Conservation (phyloP, 2,113 vertebrate genomes). For the Fulmarus glacialis region DNA sequence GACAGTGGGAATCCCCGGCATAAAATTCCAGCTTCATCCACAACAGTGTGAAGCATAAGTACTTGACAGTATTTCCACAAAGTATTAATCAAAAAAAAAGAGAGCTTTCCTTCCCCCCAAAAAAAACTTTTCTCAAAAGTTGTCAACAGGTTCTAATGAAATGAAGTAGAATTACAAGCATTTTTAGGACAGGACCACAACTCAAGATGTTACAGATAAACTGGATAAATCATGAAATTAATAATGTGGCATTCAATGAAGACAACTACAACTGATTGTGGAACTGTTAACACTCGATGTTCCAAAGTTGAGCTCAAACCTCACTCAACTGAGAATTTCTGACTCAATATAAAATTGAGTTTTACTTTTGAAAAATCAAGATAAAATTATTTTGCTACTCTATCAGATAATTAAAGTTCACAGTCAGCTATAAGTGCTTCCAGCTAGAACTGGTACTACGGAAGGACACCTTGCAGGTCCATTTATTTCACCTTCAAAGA, state of each 20-base stretch:
- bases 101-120: rapidly evolving
- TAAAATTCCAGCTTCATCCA: background rate
- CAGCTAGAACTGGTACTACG: background rate
- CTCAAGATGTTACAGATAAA: background rate
- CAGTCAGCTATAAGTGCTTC: background rate
- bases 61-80: background rate
- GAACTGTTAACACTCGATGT: background rate
- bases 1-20: background rate
- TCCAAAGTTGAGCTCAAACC: background rate
- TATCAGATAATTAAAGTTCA: background rate
- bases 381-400: background rate
- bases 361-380: background rate
- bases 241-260: background rate
- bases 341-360: background rate
- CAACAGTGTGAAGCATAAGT: background rate
- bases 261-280: background rate
- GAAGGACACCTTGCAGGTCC: background rate
- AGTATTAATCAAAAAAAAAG: background rate
- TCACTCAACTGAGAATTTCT: background rate
- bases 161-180: background rate
- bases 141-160: background rate
- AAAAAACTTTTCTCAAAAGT: background rate
- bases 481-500: background rate
- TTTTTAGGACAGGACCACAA: background rate
- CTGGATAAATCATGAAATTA: background rate